Evolutionary conservation across 1,140 invertebrate species (phyloP).

Genomic region (Nephotettix cincticeps): DNA sequence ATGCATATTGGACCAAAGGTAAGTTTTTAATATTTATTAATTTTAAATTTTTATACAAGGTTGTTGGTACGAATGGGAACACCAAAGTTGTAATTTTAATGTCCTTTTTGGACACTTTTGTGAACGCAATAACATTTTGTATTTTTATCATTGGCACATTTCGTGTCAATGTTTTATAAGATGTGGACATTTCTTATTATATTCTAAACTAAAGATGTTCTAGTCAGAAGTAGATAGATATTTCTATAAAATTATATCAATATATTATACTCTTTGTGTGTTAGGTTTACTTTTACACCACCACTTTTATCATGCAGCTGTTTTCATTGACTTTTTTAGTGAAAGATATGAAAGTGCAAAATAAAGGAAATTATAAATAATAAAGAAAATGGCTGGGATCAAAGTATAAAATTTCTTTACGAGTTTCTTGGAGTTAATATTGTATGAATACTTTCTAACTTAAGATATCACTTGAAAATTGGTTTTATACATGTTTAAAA

Average conservation of each 20-base stretch:
- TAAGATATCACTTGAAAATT: too few relatives aligned
- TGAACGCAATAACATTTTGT: constrained; percentile 17
- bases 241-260: background rate
- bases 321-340: too few relatives aligned
- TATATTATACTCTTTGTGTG: too few relatives aligned
- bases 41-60: constrained; percentile 5
- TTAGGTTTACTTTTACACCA: too few relatives aligned
- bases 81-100: constrained; percentile 6
- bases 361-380: too few relatives aligned
- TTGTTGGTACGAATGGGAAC: constrained; percentile 7
- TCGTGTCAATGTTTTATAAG: constrained; percentile 9
- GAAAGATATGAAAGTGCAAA: too few relatives aligned
- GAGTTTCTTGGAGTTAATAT: too few relatives aligned
- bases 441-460: too few relatives aligned
- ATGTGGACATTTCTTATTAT: constrained; percentile 3
- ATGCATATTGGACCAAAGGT: constrained; percentile 14
- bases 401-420: too few relatives aligned
- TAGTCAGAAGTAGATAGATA: constrained; percentile 5
- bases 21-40: constrained; percentile 3
- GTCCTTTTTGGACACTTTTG: constrained; percentile 21
- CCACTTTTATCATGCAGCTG: too few relatives aligned
- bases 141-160: constrained; percentile 3
- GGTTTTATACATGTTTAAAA: too few relatives aligned
- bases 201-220: constrained; percentile 13
- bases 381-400: too few relatives aligned